Evolutionary conservation across 92 coral and sea anemone species (phyloP).

Genomic region (Porites cylindrica): DNA sequence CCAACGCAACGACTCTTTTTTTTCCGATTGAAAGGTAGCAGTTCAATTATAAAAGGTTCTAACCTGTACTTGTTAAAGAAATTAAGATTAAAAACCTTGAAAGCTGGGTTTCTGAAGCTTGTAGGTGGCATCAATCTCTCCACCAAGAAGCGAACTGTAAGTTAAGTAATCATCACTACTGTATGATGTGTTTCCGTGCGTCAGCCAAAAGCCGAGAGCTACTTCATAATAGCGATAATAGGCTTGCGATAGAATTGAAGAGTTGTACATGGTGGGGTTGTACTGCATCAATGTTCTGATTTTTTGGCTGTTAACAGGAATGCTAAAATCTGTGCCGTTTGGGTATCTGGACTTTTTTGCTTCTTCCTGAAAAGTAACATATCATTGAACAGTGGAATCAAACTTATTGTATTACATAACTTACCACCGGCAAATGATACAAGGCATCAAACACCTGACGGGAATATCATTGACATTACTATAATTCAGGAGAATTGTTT

Average conservation of each 20-base stretch:
- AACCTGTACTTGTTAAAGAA: no score
- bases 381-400: not conserved
- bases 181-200: slow-evolving; percentile 79
- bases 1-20: not conserved
- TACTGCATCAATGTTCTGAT: slow-evolving; percentile 73
- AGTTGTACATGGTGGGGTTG: slow-evolving; percentile 76
- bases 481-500: no score
- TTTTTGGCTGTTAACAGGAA: slow-evolving; percentile 75
- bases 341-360: slow-evolving; percentile 75
- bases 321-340: slow-evolving; percentile 75
- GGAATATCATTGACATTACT: no score
- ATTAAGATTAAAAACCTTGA: slow-evolving; percentile 46
- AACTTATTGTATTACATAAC: not conserved
- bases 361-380: slow-evolving; percentile 68
- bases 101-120: slow-evolving; percentile 51
- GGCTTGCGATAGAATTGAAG: slow-evolving; percentile 68
- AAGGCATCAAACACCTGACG: no score
- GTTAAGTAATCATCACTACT: slow-evolving; percentile 63
- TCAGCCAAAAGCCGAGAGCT: slow-evolving; percentile 84
- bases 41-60: not conserved
- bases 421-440: no score
- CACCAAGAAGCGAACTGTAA: slow-evolving; percentile 76
- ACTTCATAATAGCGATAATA: slow-evolving; percentile 93
- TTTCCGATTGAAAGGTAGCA: not conserved
- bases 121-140: slow-evolving; percentile 67